Evolutionary conservation across 2,888 invertebrate genomes (phyloP).

Genomic region (Philaethria dido): DNA sequence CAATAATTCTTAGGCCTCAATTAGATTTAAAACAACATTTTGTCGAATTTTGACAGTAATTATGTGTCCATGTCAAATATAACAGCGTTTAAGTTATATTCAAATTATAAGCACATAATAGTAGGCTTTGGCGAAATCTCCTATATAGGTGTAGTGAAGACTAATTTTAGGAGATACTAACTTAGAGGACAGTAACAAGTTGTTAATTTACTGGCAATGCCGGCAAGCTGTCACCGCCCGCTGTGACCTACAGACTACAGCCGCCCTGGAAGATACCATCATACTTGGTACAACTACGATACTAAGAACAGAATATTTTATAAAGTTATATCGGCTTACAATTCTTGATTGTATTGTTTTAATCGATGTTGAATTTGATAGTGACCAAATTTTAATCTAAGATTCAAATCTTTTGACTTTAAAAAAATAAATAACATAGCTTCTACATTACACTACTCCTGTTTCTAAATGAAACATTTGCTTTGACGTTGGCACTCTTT

Average conservation of each 20-base stretch:
- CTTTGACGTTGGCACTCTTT: background rate
- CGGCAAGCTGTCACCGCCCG: slow-evolving; percentile 78
- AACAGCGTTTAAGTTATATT: background rate
- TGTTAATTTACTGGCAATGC: slow-evolving; percentile 78
- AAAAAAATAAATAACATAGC: background rate
- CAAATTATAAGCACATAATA: slow-evolving; percentile 32
- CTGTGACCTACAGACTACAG: slow-evolving; percentile 78
- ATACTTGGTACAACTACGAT: slow-evolving; percentile 35
- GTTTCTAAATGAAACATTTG: background rate
- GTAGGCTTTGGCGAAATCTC: slow-evolving; percentile 55
- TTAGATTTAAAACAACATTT: slow-evolving; percentile 63
- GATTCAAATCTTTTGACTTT: too few relatives aligned
- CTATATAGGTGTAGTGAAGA: slow-evolving; percentile 73
- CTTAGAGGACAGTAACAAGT: slow-evolving; percentile 77
- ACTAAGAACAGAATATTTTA: slow-evolving; percentile 19
- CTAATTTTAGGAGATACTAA: slow-evolving; percentile 83
- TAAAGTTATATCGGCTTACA: background rate
- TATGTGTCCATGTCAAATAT: background rate
- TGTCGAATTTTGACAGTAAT: slow-evolving; percentile 56
- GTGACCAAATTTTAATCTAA: too few relatives aligned
- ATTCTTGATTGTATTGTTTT: background rate
- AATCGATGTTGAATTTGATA: too few relatives aligned
- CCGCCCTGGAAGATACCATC: slow-evolving; percentile 35
- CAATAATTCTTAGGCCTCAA: slow-evolving; percentile 48
- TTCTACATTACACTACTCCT: background rate